Evolutionary conservation across 2,113 vertebrate species (phyloP).

Genomic region (Holacanthus passer): DNA sequence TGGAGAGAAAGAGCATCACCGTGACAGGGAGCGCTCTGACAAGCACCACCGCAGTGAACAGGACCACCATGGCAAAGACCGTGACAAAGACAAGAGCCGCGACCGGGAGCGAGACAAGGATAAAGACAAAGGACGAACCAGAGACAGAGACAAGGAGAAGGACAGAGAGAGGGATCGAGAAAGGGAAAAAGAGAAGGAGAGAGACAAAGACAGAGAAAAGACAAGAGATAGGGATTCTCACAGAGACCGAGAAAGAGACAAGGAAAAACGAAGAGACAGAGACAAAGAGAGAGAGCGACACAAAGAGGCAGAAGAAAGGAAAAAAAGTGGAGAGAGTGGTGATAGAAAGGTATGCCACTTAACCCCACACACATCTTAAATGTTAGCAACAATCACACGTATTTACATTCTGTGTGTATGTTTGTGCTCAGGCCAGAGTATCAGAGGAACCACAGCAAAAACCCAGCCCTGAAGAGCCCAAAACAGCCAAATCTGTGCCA

Average conservation of each 20-base stretch:
- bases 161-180: constrained; percentile 69
- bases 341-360: constrained; percentile 66
- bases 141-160: constrained; percentile 73
- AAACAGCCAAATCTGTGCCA: constrained; percentile 69
- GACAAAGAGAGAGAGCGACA: constrained; percentile 53
- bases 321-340: constrained; percentile 41
- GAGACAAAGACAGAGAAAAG: constrained; percentile 67
- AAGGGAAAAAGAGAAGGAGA: constrained; percentile 72
- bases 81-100: constrained; percentile 77
- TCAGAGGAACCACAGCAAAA: constrained; percentile 70
- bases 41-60: constrained; percentile 73
- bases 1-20: constrained; percentile 80
- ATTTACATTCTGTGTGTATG: constrained; percentile 14
- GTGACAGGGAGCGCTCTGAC: constrained; percentile 77
- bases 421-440: constrained; percentile 60
- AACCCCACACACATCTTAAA: not conserved
- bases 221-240: constrained; percentile 66
- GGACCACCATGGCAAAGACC: constrained; percentile 75
- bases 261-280: constrained; percentile 78
- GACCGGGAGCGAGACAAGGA: constrained; percentile 81
- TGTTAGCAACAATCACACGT: not conserved
- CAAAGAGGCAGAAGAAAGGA: constrained; percentile 62
- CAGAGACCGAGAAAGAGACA: constrained; percentile 62
- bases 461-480: constrained; percentile 57
- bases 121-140: constrained; percentile 69